Evolutionary conservation across 2,888 invertebrate genomes (phyloP).

Genomic region (Drosophila falleni): DNA sequence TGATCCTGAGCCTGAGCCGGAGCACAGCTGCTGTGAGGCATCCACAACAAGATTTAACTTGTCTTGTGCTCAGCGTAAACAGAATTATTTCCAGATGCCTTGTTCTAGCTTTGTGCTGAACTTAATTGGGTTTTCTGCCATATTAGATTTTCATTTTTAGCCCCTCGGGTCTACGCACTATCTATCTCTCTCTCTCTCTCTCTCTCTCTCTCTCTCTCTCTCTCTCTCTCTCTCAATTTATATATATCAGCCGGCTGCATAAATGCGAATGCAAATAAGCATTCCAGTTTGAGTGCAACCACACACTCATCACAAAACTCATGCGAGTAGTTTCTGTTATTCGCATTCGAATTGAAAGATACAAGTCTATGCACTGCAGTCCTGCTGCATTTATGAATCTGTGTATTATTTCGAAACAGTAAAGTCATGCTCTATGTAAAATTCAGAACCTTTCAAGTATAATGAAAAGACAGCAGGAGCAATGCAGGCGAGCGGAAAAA

Average conservation of each 20-base stretch:
- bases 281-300: constrained; percentile 8
- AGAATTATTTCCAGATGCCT: constrained; percentile 72
- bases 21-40: constrained; percentile 49
- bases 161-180: constrained; percentile 6
- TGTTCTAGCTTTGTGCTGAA: constrained; percentile 64
- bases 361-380: constrained; percentile 19
- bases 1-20: too few species aligned
- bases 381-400: constrained; percentile 8
- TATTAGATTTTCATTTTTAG: constrained; percentile 69
- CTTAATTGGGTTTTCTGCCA: constrained; percentile 79
- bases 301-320: background rate
- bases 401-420: constrained; percentile 15
- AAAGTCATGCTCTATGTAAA: constrained; percentile 46
- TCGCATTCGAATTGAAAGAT: constrained; percentile 36
- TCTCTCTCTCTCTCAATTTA: background rate
- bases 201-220: background rate
- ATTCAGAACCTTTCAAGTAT: constrained; percentile 41
- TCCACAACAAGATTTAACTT: constrained; percentile 68
- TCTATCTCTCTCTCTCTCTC: constrained; percentile 1
- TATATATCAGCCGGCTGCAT: constrained; percentile 19
- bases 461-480: constrained; percentile 33
- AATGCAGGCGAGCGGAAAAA: constrained; percentile 4
- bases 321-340: background rate
- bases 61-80: constrained; percentile 66
- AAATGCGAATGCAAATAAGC: constrained; percentile 54